Evolutionary conservation across 2,113 vertebrate genomes (phyloP), one percentile per base, ranked within the genome.

Genomic region (Entomyzon cyanotis): DNA sequence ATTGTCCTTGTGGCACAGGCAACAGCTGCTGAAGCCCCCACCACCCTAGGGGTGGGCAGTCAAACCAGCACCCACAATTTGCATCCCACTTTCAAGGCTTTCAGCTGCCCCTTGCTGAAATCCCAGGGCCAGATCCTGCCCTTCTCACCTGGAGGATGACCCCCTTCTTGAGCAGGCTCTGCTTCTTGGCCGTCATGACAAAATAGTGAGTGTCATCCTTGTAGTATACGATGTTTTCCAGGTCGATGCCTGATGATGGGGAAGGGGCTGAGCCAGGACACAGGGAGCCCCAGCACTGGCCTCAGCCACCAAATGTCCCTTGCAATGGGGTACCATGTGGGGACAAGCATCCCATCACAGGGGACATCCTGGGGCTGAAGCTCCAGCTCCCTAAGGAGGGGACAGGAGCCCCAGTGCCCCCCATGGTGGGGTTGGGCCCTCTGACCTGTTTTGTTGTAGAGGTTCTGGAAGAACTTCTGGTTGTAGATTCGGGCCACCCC

Each of bases 161-260:
- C 4, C 99, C 99, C 42, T 98, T 99, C 55, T 98, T 98, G 76
- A 99, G 97, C 93, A 99, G 97, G 88, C 99, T 99, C 77, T 98
- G 98, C 95, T 99, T 99, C 97, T 99, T 99, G 97, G 99, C 99
- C n/a, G 99, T 99, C 99, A 99, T 99, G 95, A 99, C 99, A 31
- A 99, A 99, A 90, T 99, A 99, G 96, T 99, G 99, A 53, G 99
- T 99, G 90, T 99, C 99, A 2, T 99, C 99, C 97, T 99, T 99
- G 96, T 99, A 99, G 98, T 99, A 99, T 39, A 99, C 99, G 1
- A 99, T 99, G 96, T 99, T 99, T 93, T 99, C 99, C 96, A 99
- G 84, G 97, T 99, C 99, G 47, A 99, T 99, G 80, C 99, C 99
- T 99, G 96, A 7, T n/a, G 79, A 50, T 4, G 37, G 24, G 46